Base-by-base conservation (phyloP, 2,797 vertebrate species). In the Cossypha caffra region DNA sequence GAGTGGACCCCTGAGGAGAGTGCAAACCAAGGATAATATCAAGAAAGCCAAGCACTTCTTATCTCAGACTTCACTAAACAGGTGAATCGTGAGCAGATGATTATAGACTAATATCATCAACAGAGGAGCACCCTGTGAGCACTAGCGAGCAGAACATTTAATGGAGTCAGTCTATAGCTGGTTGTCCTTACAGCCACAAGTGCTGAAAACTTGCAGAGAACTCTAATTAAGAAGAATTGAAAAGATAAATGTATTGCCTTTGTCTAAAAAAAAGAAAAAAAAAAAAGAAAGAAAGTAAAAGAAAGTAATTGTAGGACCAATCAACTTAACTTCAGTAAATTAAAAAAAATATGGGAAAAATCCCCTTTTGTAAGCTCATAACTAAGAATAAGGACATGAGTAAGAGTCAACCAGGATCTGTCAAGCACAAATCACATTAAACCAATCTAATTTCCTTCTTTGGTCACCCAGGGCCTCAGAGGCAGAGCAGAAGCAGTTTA, bases 331-430 rank as follows among this genome's bases (percentile, higher is more conserved):
- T 77, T 74, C 42, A 68, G 42, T 86, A 94, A 92, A 71, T 77
- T 28, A 87, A 93, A 95, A 95, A 96, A 96, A 78, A 67, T 31
- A 79, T 35, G 77, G 52, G n/a, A 74, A 77, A 87, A 79, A 82
- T 13, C 0, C 25, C 33, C 6, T 33, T 86, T 89, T 88, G 35
- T 85, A 82, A 91, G 17, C 61, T 86, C 28, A 25, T 77, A 93
- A 81, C 50, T 74, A 58, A 95, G 59, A 90, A 64, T 61, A 83
- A 71, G 75, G 59, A 80, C 67, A 74, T 61, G 48, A 91, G 16
- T 81, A 73, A 48, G 37, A 89, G 50, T 62, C 68, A 93, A 50
- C 17, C 55, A 86, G 58, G 38, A 88, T 38, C 59, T 88, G 72
- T 86, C 79, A 93, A 83, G 82, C 86, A n/a, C 19, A 77, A 80